These are phyloP conservation scores for Carduelis carduelis DNA, from an alignment of 2,797 vertebrate genomes.

Conservation along the genomic window DNA sequence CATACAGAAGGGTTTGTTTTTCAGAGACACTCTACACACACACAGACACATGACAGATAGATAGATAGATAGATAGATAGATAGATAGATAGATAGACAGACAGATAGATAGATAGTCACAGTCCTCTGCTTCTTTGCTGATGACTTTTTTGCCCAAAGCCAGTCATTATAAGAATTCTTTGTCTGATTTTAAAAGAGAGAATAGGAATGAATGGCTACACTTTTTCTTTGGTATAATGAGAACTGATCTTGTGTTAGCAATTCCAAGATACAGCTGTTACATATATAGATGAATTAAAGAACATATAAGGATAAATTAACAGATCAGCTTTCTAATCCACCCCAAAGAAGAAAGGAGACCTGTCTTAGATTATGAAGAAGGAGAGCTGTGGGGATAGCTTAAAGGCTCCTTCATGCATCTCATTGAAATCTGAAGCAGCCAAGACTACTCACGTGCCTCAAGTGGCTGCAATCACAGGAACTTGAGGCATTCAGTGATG, in stretches of 20 bases:
- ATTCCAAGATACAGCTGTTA: not conserved
- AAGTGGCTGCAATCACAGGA: not conserved
- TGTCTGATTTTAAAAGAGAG: not conserved
- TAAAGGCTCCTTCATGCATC: not conserved
- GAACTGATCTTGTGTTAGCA: not conserved
- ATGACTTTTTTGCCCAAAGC: not conserved
- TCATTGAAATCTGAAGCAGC: not conserved
- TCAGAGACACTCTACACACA: not conserved
- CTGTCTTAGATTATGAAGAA: not conserved
- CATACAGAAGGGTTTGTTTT: conserved; percentile 26
- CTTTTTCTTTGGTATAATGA: not conserved
- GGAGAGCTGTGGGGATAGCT: not conserved
- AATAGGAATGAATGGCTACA: not conserved
- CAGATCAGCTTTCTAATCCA: not conserved
- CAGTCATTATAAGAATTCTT: not conserved
- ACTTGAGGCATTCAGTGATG: not conserved
- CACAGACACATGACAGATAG: too few relatives aligned
- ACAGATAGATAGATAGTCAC: not conserved
- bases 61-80: not conserved
- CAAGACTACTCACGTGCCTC: not conserved
- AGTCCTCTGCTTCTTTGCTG: not conserved
- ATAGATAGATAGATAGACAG: not conserved
- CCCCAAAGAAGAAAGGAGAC: not conserved
- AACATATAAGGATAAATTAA: not conserved
- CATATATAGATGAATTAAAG: not conserved